A percentile compares a stretch with the other conserved stretches of the same genome.
Evolutionary conservation across 2,888 invertebrate genomes (phyloP).

Genomic region (Athalia circularis): DNA sequence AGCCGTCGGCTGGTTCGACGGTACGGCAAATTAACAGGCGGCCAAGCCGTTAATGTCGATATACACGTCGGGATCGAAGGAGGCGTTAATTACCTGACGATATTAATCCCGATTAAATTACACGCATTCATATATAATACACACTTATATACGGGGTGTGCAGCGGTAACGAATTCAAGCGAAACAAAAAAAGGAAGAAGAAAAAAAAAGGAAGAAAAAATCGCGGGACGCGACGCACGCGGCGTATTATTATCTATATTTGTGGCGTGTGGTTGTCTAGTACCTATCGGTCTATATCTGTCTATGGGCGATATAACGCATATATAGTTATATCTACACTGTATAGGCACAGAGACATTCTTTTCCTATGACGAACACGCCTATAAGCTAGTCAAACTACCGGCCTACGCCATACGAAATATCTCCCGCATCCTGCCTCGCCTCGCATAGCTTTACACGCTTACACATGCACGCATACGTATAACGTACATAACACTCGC

Average conservation of each 20-base stretch:
- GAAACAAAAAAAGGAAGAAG: neutral
- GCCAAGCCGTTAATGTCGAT: slow-evolving; percentile 23
- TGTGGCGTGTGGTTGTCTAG: neutral
- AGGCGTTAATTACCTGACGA: slow-evolving; percentile 57
- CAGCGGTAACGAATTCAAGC: neutral
- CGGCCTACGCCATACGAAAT: neutral
- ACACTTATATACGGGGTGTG: too few species aligned
- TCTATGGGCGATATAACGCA: neutral
- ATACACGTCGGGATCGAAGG: slow-evolving; percentile 25
- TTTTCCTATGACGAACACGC: slow-evolving; percentile 23
- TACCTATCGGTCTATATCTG: neutral
- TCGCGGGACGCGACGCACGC: neutral
- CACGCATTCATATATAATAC: slow-evolving; percentile 9
- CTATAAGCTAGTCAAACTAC: neutral
- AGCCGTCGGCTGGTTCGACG: slow-evolving; percentile 26
- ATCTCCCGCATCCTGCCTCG: neutral
- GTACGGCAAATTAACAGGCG: slow-evolving; percentile 33
- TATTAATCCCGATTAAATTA: slow-evolving; percentile 38
- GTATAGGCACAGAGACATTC: neutral
- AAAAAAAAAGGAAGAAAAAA: neutral
- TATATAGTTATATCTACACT: too few species aligned
- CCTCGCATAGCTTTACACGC: too few species aligned
- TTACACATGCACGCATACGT: too few species aligned
- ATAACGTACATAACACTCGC: too few species aligned
- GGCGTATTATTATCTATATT: neutral